These are phyloP conservation scores for Lumbricus terrestris DNA, from an alignment of 2,888 invertebrate genomes.

Conservation along the genomic window DNA sequence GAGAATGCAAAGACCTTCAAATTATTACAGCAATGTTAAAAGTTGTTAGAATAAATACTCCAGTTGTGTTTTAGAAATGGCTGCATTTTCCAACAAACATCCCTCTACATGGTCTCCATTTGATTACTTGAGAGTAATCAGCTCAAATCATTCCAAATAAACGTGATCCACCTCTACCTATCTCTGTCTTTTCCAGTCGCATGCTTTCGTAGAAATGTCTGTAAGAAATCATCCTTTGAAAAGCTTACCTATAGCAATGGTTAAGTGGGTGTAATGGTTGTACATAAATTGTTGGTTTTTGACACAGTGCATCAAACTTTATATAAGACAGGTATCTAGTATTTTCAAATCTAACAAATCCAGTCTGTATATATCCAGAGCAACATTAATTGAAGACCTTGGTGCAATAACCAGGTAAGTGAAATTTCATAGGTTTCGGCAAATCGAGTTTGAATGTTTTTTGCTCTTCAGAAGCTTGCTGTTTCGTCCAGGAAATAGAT, in stretches of 20 bases:
- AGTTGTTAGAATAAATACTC: not conserved
- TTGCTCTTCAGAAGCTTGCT: too few relatives aligned
- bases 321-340: not conserved
- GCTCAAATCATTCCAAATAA: not conserved
- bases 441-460: too few relatives aligned
- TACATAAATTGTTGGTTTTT: not conserved
- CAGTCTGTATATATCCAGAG: too few relatives aligned
- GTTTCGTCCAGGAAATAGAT: too few relatives aligned
- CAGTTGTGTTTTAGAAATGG: not conserved
- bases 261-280: too few relatives aligned
- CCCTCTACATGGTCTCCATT: too few relatives aligned
- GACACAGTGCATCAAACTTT: not conserved
- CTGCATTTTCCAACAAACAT: not conserved
- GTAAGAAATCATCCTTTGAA: not conserved
- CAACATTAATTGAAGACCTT: too few relatives aligned
- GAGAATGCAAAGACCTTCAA: not conserved
- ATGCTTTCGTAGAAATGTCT: not conserved
- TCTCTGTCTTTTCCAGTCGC: not conserved
- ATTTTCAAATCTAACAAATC: not conserved
- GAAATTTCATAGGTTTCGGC: too few relatives aligned
- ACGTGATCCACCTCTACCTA: not conserved
- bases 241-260: not conserved
- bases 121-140: not conserved
- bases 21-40: not conserved
- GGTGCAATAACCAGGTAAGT: too few relatives aligned